Evolutionary conservation across 2,113 vertebrate species (phyloP), one percentile per base, ranked within the genome.

Genomic region (Nothocercus julius): DNA sequence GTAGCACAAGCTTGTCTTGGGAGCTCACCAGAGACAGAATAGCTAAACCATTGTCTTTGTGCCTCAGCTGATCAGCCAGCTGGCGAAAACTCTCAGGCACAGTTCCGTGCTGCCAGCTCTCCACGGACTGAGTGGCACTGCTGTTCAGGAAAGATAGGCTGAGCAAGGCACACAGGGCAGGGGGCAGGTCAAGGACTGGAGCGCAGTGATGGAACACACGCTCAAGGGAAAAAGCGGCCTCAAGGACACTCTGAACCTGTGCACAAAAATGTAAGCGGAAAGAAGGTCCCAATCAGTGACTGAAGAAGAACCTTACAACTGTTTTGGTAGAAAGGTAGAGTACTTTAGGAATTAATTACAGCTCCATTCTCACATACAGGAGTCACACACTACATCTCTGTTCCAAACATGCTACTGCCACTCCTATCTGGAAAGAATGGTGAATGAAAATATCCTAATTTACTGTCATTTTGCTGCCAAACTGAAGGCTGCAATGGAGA

Each of bases 21-120:
- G 76, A 90, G 44, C 54, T 0, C 7, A 92, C 68, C 63, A 93
- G 85, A 88, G 76, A n/a, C 74, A 93, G 76, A 51, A 96, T 81
- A 95, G 95, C 94, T 91, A 94, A 91, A 13, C 58, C 84, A 79
- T 75, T 96, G 92, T 94, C 58, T 62, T 58, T 72, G 58, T 56
- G 22, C 53, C 84, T 93, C 92, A 94, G 92, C 91, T 92, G 83
- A 89, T 58, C 80, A 90, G 81, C 86, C 92, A 94, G 90, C 77
- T 93, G 91, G 85, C 77, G 93, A 47, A 90, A 93, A 59, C 3
- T 4, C 69, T 51, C 64, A 59, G 73, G 5, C 32, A 49, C 68
- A 3, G 0, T 27, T 84, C 38, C 20, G 28, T 0, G 1, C 36
- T 93, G 82, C 76, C 88, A 86, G 69, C 36, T 73, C 85, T 53